Evolutionary conservation across 2,113 vertebrate genomes (phyloP).

Genomic region (Cinclus mexicanus): DNA sequence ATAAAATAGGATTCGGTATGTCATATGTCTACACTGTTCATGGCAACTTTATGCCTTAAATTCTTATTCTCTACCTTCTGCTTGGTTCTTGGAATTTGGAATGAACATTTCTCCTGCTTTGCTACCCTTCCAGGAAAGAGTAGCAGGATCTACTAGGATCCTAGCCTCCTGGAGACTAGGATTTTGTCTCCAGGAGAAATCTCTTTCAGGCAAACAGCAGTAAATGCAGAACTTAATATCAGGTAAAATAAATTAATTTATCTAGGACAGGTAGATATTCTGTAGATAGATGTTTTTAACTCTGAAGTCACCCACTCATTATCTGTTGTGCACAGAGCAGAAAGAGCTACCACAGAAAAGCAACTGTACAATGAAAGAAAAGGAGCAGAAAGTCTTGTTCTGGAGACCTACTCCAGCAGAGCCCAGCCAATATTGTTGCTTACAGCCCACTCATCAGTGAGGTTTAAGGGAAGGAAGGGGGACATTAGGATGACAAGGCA

Average conservation of each 20-base stretch:
- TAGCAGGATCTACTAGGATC: background rate
- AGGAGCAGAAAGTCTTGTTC: background rate
- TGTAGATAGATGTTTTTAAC: background rate
- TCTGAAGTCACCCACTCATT: background rate
- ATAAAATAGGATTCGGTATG: background rate
- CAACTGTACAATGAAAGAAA: background rate
- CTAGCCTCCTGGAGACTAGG: no score
- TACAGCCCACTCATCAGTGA: background rate
- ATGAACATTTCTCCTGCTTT: background rate
- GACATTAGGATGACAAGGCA: constrained; percentile 44
- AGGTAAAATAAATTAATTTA: background rate
- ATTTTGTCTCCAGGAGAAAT: background rate
- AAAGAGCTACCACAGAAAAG: background rate
- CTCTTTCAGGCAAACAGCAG: background rate
- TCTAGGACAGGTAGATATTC: background rate
- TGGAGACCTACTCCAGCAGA: background rate
- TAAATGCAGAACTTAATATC: background rate
- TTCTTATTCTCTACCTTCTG: background rate
- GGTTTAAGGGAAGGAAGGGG: background rate
- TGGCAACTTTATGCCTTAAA: background rate
- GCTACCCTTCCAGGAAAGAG: background rate
- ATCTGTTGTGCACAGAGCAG: background rate
- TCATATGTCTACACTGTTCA: background rate
- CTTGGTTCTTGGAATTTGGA: background rate
- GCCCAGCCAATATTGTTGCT: background rate